These are phyloP conservation scores for Mystacornis crossleyi DNA, from an alignment of 2,113 vertebrate species.

Conservation along the genomic window DNA sequence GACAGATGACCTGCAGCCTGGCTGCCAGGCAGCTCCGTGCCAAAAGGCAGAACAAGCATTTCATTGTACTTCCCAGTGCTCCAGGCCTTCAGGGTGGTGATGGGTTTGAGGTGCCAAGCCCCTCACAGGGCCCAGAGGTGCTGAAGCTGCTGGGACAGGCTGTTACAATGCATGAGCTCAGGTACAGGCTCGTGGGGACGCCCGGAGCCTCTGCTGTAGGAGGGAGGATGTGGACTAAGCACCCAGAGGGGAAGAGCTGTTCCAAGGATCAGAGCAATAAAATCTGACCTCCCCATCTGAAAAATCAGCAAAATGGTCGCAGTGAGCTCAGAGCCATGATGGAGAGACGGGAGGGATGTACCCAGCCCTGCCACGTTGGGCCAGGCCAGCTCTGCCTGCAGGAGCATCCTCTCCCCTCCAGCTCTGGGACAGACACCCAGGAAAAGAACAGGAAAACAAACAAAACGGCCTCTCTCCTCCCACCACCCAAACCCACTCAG, in stretches of 20 bases:
- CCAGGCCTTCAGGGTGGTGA: background rate
- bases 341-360: background rate
- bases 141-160: background rate
- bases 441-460: background rate
- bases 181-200: background rate
- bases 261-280: background rate
- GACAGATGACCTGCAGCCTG: background rate
- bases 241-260: background rate
- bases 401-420: background rate
- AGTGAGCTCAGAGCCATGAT: background rate
- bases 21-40: fast-evolving
- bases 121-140: background rate
- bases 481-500: background rate
- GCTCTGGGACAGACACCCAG: background rate
- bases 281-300: background rate
- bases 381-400: background rate
- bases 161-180: fast-evolving
- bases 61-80: background rate
- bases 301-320: background rate
- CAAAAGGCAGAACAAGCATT: background rate
- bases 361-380: background rate
- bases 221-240: background rate
- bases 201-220: fast-evolving
- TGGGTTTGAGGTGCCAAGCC: background rate
- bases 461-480: background rate